Base-by-base conservation (phyloP, 1,140 invertebrate species). In the Vanessa atalanta region DNA sequence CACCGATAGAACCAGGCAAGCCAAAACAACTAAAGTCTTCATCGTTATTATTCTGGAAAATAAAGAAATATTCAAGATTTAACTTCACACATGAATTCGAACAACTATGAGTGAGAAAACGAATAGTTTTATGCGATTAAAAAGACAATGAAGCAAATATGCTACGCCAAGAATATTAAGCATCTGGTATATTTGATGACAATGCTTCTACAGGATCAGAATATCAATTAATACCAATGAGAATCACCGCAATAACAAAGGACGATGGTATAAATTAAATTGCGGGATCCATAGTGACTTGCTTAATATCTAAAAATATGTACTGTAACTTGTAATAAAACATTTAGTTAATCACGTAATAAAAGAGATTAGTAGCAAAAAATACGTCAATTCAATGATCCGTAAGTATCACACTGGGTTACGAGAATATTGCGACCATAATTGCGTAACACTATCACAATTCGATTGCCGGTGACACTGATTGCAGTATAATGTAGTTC, bases 21-120 rank as follows among this genome's bases (percentile, higher is more conserved):
- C 75, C 12, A 92, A 76, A 23, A 89, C 76, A 20, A 91, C 53
- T 15, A 87, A 73, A 50, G 76, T 74, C 80, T 80, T 91, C 91
- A 93, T 92, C 87, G 74, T 75, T 26, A 48, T 70, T 75, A 65
- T 67, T 77, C 80, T 82, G 78, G 61, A 79, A 82, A 77, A 12
- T 71, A 57, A 71, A 47, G 43, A 48, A 55, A 72, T 9, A 57
- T 67, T 66, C 13, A 51, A 60, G 20, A 61, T 15, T 57, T 11
- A 60, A 57, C 23, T 9, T 16, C 31, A 47, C 4, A 61, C 26
- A 15, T 57, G 15, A 67, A 55, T n/a, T 55, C 20, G 47, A 61
- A 68, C 47, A 47, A 69, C 23, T 15, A 20, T 50, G 51, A 48
- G 15, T 23, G 5, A 50, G 43, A 63, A 1, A 57, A 50, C 13